Percentiles rank a stretch among this genome's conserved stretches.
These are phyloP conservation scores for Anoncus sp. DNA, from an alignment of 2,888 invertebrate species.

Conservation along the genomic window DNA sequence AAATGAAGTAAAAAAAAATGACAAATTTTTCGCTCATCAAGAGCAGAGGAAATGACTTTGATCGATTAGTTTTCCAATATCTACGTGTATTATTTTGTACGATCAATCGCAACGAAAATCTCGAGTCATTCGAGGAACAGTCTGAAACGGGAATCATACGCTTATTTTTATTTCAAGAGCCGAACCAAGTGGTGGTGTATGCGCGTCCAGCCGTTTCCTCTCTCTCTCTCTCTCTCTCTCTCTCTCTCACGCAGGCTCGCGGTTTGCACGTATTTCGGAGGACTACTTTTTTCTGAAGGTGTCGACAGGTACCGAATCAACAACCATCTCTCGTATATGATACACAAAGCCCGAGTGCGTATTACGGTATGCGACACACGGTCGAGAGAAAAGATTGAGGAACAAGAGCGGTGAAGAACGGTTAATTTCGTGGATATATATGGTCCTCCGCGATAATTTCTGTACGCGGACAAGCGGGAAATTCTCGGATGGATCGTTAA, in stretches of 20 bases:
- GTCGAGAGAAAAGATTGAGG: background rate
- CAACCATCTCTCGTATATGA: background rate
- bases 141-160: background rate
- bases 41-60: too few relatives aligned
- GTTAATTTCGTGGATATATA: conserved; percentile 16
- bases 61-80: too few relatives aligned
- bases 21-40: too few relatives aligned
- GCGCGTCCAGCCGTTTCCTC: background rate
- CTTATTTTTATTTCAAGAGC: background rate
- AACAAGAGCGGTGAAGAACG: conserved; percentile 6
- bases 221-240: background rate
- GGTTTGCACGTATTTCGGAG: conserved; percentile 78
- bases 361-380: background rate
- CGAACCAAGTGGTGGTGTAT: background rate
- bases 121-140: background rate
- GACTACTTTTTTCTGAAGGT: conserved; percentile 77
- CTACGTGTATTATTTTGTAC: too few relatives aligned
- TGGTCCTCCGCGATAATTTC: background rate
- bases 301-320: conserved; percentile 27
- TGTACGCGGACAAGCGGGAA: conserved; percentile 32
- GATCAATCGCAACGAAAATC: too few relatives aligned
- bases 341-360: conserved; percentile 14
- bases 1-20: too few relatives aligned
- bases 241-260: background rate
- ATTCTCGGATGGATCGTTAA: conserved; percentile 70